Conservation (phyloP, 2,113 vertebrate species). For the Coturnix japonica region DNA sequence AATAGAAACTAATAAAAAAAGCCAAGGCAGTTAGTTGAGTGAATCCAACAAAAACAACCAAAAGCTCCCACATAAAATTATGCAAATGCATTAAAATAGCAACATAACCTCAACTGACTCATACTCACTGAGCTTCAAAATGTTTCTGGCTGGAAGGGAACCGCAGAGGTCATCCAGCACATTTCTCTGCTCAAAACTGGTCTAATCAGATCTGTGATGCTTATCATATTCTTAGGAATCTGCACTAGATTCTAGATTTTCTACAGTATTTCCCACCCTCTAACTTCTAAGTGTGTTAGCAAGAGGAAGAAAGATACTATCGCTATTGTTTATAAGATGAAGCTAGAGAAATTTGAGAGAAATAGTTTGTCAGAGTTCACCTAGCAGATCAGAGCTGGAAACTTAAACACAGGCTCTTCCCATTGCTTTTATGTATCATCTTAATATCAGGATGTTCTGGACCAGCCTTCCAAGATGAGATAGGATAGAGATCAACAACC, state of each 20-base stretch:
- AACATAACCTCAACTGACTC: background rate
- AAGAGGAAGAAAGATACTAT: background rate
- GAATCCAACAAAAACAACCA: background rate
- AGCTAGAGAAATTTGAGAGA: background rate
- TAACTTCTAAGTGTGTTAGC: background rate
- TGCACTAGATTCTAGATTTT: background rate
- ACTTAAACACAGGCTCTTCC: background rate
- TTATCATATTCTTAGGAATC: background rate
- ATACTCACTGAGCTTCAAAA: background rate
- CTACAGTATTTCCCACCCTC: background rate
- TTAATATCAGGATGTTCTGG: background rate
- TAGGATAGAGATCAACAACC: background rate
- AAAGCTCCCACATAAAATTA: background rate
- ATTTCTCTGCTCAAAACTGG: conserved; percentile 7
- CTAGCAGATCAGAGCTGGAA: background rate
- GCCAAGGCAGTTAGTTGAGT: background rate
- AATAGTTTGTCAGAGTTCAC: background rate
- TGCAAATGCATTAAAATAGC: background rate
- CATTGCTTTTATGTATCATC: background rate
- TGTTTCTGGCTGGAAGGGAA: background rate
- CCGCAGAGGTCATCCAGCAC: conserved; percentile 1
- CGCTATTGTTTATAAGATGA: background rate
- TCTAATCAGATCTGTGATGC: conserved; percentile 7
- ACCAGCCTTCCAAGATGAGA: background rate
- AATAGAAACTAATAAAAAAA: background rate